Evolutionary conservation across 2,888 invertebrate species (phyloP), one percentile per base, ranked within the genome.

Genomic region (Ormyrus labotus): DNA sequence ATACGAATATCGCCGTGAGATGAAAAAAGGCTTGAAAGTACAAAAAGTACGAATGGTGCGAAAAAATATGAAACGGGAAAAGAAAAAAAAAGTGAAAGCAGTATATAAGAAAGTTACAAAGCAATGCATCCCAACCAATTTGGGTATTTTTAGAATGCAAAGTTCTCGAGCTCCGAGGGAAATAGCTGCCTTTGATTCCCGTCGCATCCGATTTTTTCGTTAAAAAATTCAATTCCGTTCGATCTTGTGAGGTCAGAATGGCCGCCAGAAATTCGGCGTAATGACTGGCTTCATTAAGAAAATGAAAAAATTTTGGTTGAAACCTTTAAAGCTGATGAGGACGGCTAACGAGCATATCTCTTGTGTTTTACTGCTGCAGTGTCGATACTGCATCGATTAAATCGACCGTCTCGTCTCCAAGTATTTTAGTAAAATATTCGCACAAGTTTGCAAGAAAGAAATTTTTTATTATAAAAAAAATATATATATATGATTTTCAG

Each of bases 91-190:
- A 53, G 34, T 19, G 8, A 61, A 71, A 58, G 13, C 8, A 68
- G 57, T 7, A 51, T 64, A 58, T 8, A 71, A 67, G 60, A 76
- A 65, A 65, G 57, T 65, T 51, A 5, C 70, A 65, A 65, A 48
- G 76, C 68, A 73, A 82, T 80, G 76, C 76, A 79, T 81, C 70
- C 67, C 58, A 55, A 58, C 76, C 64, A 82, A 79, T 79, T 83
- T 74, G 48, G 47, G 71, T 80, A 82, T 82, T 82, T 81, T 78
- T 72, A 81, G 53, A 3, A 58, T 13, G 34, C 8, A n/a, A n/a
- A 45, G 65, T 11, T 61, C 11, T 7, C 61, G 61, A 50, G 8
- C 48, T 47, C 55, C 13, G 19, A 19, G 57, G 34, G 50, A 67
- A 11, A 7, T 4, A 0, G 34, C 4, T 34, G 34, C 34, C 34